Evolutionary conservation across 2,113 vertebrate genomes (phyloP).

Genomic region (Ptilorrhoa leucosticta): DNA sequence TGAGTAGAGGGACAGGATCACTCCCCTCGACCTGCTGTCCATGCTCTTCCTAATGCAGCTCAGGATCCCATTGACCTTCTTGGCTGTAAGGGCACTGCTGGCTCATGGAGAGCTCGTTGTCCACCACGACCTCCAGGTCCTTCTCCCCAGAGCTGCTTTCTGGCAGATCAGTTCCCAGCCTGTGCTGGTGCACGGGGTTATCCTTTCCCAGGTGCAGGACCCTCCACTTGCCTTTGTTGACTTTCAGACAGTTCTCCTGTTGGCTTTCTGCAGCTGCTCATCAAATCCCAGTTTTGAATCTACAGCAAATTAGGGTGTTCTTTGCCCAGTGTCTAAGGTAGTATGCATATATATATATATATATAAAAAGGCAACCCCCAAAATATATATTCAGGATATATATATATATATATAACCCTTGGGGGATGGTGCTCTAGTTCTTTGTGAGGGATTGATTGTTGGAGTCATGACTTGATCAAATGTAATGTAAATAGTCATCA

Average conservation of each 20-base stretch:
- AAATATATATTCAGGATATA: neutral
- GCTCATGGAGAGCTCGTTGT: neutral
- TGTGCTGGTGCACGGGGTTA: neutral
- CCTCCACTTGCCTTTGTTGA: neutral
- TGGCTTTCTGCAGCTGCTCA: neutral
- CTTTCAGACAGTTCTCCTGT: neutral
- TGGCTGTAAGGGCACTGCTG: neutral
- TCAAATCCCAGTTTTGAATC: neutral
- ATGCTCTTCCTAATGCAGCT: neutral
- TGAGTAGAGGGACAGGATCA: neutral
- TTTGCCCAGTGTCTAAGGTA: neutral
- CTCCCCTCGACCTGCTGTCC: rapidly evolving
- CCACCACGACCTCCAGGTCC: rapidly evolving
- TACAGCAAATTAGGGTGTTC: neutral
- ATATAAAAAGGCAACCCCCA: neutral
- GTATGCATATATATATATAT: neutral
- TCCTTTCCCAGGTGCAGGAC: neutral
- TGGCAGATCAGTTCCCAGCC: neutral
- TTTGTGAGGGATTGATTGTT: neutral
- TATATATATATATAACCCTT: neutral
- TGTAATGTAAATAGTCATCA: neutral
- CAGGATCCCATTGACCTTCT: neutral
- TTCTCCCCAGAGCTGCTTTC: neutral
- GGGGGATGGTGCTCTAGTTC: neutral
- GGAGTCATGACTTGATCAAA: neutral